Base-by-base conservation (phyloP, 2,113 vertebrate species). In the Aplodontia rufa region DNA sequence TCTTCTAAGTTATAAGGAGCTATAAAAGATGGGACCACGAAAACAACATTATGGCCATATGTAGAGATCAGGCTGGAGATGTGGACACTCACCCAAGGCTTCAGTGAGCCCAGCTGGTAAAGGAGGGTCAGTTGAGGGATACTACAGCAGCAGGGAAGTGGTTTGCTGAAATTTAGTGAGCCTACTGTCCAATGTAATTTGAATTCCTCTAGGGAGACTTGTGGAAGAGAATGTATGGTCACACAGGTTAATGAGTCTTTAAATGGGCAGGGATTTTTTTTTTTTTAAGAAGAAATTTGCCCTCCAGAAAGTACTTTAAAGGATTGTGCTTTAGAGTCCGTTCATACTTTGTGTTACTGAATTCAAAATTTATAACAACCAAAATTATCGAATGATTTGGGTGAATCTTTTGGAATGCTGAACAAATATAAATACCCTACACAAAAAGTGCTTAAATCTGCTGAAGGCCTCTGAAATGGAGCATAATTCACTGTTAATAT, bases 371-470 rank as follows among this genome's bases (percentile, higher is more conserved):
- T 2, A 60, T 10, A 62, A 4, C 8, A 45, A 32, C 66, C 5
- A 45, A 30, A 55, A 68, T 80, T 55, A 79, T 76, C 49, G 76
- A 12, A 53, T 49, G 91, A 62, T 71, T 90, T 45, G 3, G 17
- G 16, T 75, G 49, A 78, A 32, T 85, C 78, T 82, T 82, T 69
- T 40, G 24, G 40, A 88, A 90, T 81, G 32, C 58, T 84, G 19
- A 32, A 37, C 79, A 94, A 81, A 88, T 26, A 78, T 17, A 94
- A 94, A 5, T 24, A 62, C 5, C 40, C n/a, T n/a, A 20, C 32
- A 51, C 40, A 42, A 71, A 71, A 96, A 93, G 60, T 60, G 68
- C 49, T 95, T 95, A 51, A 78, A 75, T 91, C n/a, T 86, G 83
- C 55, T 78, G 55, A 94, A 78, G 3, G 30, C 10, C 45, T 69